Base-by-base conservation (phyloP, 2,888 invertebrate genomes). In the Carabus problematicus region DNA sequence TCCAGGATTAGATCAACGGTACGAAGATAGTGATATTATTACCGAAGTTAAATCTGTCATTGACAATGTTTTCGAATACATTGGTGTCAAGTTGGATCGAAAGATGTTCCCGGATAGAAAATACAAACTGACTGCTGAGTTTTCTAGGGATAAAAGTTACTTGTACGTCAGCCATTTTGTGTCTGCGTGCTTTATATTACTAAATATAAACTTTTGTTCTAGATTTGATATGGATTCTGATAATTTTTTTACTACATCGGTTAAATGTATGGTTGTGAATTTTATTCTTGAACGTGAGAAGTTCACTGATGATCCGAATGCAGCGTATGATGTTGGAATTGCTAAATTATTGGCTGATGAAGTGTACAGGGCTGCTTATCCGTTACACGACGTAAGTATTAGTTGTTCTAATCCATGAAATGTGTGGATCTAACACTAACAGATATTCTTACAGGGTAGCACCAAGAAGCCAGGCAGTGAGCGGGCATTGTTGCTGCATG, bases 251-350 rank as follows among this genome's bases (percentile, higher is more conserved):
- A 86, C 87, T 72, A 84, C 87, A 64, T 85, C 89, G 39, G 84
- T 88, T 14, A 83, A 90, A 71, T 88, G 88, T 67, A 85, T 87
- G 74, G 88, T 93, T 56, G 88, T 91, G 1, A 88, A 91, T 76
- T 93, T 91, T 79, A 91, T 93, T 79, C 82, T 93, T 74, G 87
- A 91, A 73, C 83, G 92, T 67, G 90, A 91, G 78, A 84, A 84
- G 71, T 91, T 88, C 77, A 84, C 85, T 1, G 82, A 83, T 29
- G 85, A 85, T 62, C 79, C 80, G 14, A 79, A 80, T 47, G 79
- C 80, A 69, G 81, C 82, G 56, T 87, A 86, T 76, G 84, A 85
- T 70, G 85, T 87, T 75, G 92, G 92, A 58, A 89, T 92, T 70
- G 88, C 90, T 72, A 86, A 88, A 74, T 82, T 92, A 39, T 76